phyloP scores from a whole-genome alignment of 2,888 invertebrate species.

The Apotomis capreana region DNA sequence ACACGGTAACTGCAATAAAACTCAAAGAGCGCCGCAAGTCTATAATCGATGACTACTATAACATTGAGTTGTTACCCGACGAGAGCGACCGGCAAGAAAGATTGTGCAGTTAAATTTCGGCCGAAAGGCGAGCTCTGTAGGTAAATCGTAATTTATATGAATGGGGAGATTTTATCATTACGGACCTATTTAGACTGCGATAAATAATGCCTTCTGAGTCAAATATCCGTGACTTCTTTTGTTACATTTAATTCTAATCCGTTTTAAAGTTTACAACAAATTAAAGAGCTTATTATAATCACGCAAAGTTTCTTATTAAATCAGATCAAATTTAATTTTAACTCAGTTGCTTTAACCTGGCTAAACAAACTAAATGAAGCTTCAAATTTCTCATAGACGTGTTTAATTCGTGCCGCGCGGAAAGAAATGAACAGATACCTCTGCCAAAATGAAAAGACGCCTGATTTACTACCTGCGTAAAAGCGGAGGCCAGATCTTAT shows the following conservation, averaged over 20 bases:
- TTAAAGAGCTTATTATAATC: slow-evolving; percentile 12
- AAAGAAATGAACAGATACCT: slow-evolving; percentile 78
- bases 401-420: slow-evolving; percentile 71
- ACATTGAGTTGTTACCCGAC: slow-evolving; percentile 63
- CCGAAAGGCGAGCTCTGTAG: slow-evolving; percentile 39
- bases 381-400: slow-evolving; percentile 72
- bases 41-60: slow-evolving; percentile 63
- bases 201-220: slow-evolving; percentile 10
- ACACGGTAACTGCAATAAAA: slow-evolving; percentile 39
- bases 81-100: slow-evolving; percentile 56
- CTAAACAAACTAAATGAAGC: slow-evolving; percentile 51
- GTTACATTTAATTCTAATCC: background rate
- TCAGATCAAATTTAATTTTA: slow-evolving; percentile 30
- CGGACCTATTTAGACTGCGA: background rate
- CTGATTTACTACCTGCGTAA: slow-evolving; percentile 78
- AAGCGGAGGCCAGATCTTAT: slow-evolving; percentile 75
- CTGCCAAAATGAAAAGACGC: slow-evolving; percentile 76
- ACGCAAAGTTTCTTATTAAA: slow-evolving; percentile 26
- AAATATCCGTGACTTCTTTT: background rate
- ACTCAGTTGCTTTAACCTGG: slow-evolving; percentile 27
- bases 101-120: slow-evolving; percentile 54
- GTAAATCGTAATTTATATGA: slow-evolving; percentile 35
- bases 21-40: slow-evolving; percentile 51
- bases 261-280: slow-evolving; percentile 5
- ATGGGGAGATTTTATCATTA: slow-evolving; percentile 37